These are phyloP conservation scores for Carcharodon carcharias DNA, from an alignment of 2,797 vertebrate species.

Conservation along the genomic window DNA sequence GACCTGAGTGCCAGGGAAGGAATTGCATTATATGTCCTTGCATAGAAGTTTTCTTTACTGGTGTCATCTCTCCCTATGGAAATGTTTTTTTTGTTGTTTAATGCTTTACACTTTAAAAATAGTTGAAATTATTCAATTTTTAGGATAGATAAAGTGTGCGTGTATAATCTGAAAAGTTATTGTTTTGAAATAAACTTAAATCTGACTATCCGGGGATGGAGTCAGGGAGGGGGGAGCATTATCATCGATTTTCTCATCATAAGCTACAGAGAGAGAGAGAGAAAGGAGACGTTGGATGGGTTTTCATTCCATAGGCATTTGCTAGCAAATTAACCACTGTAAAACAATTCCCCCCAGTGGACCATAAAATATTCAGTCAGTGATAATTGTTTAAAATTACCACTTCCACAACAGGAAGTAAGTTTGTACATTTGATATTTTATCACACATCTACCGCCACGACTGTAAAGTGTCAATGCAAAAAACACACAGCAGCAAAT, in stretches of 20 bases:
- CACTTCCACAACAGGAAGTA: neutral
- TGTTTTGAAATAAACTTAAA: neutral
- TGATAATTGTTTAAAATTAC: neutral
- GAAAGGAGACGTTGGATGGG: neutral
- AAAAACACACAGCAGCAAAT: neutral
- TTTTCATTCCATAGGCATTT: neutral
- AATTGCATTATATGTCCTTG: slow-evolving; percentile 63
- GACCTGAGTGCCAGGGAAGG: slow-evolving; percentile 64
- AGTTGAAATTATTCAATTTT: neutral
- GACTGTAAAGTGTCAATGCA: neutral
- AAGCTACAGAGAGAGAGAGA: too few species aligned
- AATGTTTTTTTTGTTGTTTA: slow-evolving; percentile 41
- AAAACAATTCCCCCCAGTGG: neutral
- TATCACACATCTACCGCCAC: neutral
- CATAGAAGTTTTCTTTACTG: slow-evolving; percentile 51
- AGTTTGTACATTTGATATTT: neutral
- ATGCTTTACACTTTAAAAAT: slow-evolving; percentile 42
- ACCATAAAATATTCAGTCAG: neutral
- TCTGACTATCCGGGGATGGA: too few species aligned
- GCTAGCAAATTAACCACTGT: neutral
- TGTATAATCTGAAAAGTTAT: neutral
- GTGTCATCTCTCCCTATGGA: slow-evolving; percentile 42
- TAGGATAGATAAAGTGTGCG: neutral
- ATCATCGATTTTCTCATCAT: too few species aligned
- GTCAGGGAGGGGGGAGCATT: too few species aligned